These are phyloP conservation scores for Calosoma granatense DNA, from an alignment of 1,140 invertebrate species.

Conservation along the genomic window DNA sequence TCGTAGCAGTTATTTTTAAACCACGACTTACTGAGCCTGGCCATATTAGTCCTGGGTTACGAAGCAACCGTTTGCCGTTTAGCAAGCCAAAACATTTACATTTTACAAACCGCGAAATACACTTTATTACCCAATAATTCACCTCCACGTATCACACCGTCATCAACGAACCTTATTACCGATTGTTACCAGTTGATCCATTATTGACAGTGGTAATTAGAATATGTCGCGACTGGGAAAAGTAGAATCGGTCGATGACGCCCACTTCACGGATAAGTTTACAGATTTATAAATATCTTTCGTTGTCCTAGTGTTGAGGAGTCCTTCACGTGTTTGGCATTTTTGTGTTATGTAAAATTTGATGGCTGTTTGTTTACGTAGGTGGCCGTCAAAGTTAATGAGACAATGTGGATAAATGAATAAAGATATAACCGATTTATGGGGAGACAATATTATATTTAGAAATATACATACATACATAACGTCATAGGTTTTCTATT, in stretches of 20 bases:
- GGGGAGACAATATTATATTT: no score
- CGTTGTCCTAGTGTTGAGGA: neutral
- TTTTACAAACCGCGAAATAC: neutral
- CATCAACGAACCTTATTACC: no score
- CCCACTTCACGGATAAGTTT: neutral
- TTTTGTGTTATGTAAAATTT: neutral
- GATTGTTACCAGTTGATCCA: no score
- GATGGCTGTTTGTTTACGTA: neutral
- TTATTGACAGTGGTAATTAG: neutral
- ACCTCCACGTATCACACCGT: neutral
- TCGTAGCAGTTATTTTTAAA: neutral
- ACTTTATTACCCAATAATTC: neutral
- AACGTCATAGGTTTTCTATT: no score
- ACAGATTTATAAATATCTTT: neutral
- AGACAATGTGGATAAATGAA: no score
- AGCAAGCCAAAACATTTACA: neutral
- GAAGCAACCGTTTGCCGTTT: neutral
- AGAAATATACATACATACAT: no score
- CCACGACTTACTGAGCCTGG: constrained; percentile 12
- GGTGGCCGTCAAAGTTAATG: neutral
- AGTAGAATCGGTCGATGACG: neutral
- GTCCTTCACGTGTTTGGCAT: neutral
- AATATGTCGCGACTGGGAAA: neutral
- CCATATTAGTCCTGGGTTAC: constrained; percentile 30
- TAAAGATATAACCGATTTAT: no score